These are phyloP conservation scores for Tigriopus japonicus DNA, from an alignment of 1,140 invertebrate genomes.

Conservation along the genomic window DNA sequence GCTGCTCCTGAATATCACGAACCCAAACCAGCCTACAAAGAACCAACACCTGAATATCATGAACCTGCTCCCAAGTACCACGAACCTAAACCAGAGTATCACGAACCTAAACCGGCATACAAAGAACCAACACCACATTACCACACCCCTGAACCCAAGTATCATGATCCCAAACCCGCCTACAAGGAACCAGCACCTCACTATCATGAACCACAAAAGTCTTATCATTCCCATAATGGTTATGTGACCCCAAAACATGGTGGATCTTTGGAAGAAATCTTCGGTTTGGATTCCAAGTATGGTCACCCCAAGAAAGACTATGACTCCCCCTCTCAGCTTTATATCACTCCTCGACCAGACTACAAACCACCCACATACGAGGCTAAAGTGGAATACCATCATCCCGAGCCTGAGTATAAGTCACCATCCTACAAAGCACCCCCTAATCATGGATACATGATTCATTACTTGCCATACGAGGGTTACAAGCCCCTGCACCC, in stretches of 20 bases:
- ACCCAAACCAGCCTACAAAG: conserved; percentile 2
- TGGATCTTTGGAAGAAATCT: conserved; percentile 4
- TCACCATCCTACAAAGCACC: neutral
- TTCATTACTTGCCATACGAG: conserved; percentile 10
- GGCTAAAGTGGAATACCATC: neutral
- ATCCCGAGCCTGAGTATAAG: neutral
- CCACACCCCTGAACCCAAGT: too few relatives aligned
- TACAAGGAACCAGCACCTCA: neutral
- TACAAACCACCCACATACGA: neutral
- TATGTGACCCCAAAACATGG: conserved; percentile 8
- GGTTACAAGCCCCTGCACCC: conserved; percentile 5
- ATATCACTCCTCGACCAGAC: neutral
- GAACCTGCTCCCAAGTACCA: neutral
- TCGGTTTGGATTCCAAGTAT: neutral
- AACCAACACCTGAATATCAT: neutral
- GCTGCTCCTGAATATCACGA: neutral
- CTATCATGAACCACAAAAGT: neutral
- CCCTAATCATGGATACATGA: neutral
- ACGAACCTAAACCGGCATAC: neutral
- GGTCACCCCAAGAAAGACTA: neutral
- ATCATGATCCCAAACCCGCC: neutral
- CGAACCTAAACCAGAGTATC: neutral
- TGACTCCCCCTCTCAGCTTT: neutral
- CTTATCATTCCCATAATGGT: neutral
- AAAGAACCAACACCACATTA: neutral